These are phyloP conservation scores for Ammodramus savannarum DNA, from an alignment of 2,113 vertebrate species.

Conservation along the genomic window DNA sequence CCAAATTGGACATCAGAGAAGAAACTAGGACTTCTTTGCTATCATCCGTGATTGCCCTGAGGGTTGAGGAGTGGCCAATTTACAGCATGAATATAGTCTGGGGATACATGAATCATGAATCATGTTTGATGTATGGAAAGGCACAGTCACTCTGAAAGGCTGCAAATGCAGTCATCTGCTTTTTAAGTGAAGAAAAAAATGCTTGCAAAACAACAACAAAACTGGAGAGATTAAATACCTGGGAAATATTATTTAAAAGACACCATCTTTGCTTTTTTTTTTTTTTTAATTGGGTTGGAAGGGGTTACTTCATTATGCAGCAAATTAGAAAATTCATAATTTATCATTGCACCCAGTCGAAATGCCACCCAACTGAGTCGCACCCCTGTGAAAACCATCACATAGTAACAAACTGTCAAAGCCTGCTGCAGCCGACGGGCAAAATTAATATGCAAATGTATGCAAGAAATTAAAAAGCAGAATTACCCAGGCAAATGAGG, in stretches of 20 bases:
- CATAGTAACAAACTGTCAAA: constrained; percentile 93
- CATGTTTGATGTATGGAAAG: constrained; percentile 44
- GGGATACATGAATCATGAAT: constrained; percentile 46
- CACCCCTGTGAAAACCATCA: constrained; percentile 92
- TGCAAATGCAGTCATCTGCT: constrained; percentile 53
- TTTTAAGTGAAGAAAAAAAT: constrained; percentile 27
- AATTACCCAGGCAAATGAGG: constrained; percentile 99
- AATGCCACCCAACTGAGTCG: constrained; percentile 98
- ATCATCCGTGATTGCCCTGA: constrained; percentile 40
- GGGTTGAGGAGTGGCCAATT: constrained; percentile 48
- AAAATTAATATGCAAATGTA: constrained; percentile 99
- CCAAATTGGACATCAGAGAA: constrained; percentile 52
- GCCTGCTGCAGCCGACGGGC: constrained; percentile 96
- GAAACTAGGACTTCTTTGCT: constrained; percentile 43
- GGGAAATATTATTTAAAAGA: constrained; percentile 52
- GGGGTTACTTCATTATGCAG: constrained; percentile 97
- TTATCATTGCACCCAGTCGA: constrained; percentile 98
- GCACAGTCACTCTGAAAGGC: constrained; percentile 44
- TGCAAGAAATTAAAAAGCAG: constrained; percentile 99
- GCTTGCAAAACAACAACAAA: constrained; percentile 40
- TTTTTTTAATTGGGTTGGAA: constrained; percentile 83
- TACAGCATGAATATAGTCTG: constrained; percentile 36
- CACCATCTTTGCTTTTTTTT: constrained; percentile 40
- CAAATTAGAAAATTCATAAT: constrained; percentile 99
- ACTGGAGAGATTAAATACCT: constrained; percentile 47